phyloP scores from a whole-genome alignment of 1,140 invertebrate species.

The Camponotus pennsylvanicus region DNA sequence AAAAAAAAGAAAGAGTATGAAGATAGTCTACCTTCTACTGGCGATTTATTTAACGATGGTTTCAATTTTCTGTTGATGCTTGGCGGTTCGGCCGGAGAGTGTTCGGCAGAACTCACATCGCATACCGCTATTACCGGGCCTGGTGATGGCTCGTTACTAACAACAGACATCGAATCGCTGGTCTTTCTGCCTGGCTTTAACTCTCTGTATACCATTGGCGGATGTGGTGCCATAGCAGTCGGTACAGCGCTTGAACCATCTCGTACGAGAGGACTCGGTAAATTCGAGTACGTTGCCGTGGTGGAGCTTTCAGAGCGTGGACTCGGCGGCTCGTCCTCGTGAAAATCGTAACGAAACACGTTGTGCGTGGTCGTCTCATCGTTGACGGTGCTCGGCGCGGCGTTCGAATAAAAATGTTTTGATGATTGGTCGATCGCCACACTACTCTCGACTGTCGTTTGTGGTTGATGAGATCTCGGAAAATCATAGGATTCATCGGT shows the following conservation, averaged over 20 bases:
- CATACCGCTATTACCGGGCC: constrained; percentile 73
- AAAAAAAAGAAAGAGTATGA: not conserved
- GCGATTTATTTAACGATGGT: constrained; percentile 82
- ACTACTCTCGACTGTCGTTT: constrained; percentile 73
- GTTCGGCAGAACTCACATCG: constrained; percentile 82
- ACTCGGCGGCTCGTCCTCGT: constrained; percentile 87
- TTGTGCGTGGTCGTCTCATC: constrained; percentile 84
- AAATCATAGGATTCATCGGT: constrained; percentile 91
- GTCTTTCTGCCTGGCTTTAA: constrained; percentile 91
- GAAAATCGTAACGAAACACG: constrained; percentile 88
- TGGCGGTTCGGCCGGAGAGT: constrained; percentile 85
- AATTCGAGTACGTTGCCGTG: constrained; percentile 87
- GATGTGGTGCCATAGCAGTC: constrained; percentile 87
- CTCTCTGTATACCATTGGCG: constrained; percentile 88
- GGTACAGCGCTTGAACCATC: constrained; percentile 74
- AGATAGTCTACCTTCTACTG: constrained; percentile 77
- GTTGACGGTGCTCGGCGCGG: constrained; percentile 87
- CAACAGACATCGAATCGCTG: constrained; percentile 87
- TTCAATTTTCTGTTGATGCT: constrained; percentile 87
- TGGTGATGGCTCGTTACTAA: constrained; percentile 83
- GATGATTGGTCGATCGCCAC: constrained; percentile 77
- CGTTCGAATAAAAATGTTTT: constrained; percentile 91
- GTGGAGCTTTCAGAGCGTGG: constrained; percentile 86
- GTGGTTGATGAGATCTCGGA: constrained; percentile 89
- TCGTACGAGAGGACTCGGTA: constrained; percentile 87